These are phyloP conservation scores for Hirtodrosophila confusa DNA, from an alignment of 2,888 invertebrate genomes.

Conservation along the genomic window DNA sequence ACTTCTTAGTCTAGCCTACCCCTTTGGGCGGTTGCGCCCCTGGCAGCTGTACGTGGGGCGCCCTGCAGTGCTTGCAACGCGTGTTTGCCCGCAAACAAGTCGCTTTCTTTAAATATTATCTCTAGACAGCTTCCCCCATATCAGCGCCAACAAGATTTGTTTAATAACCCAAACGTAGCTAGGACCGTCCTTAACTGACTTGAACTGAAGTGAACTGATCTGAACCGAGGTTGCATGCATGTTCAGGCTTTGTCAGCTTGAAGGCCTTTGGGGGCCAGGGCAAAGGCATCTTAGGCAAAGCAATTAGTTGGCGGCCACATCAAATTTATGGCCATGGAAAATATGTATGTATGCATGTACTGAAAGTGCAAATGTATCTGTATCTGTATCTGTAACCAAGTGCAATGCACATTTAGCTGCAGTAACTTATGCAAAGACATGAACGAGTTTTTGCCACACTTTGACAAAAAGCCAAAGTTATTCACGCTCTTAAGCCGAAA, in stretches of 20 bases:
- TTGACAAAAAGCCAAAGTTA: too few relatives aligned
- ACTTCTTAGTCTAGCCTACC: background rate
- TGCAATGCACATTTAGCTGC: constrained; percentile 23
- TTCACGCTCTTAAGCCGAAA: constrained; percentile 12
- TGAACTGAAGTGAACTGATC: constrained; percentile 7
- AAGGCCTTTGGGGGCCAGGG: constrained; percentile 20
- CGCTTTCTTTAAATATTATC: constrained; percentile 53
- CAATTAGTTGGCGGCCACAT: constrained; percentile 10
- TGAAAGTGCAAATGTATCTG: background rate
- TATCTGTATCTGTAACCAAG: constrained; percentile 12
- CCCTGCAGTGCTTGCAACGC: constrained; percentile 18
- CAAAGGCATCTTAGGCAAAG: background rate
- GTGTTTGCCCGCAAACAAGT: constrained; percentile 19
- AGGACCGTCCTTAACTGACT: constrained; percentile 5
- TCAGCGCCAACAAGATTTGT: too few relatives aligned
- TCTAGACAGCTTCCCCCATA: constrained; percentile 13
- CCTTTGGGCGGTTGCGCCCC: constrained; percentile 4
- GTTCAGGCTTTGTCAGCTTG: background rate
- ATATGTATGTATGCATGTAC: constrained; percentile 14
- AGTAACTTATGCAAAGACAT: constrained; percentile 18
- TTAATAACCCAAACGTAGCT: background rate
- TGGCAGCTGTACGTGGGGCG: background rate
- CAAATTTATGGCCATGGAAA: constrained; percentile 7
- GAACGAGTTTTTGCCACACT: constrained; percentile 25
- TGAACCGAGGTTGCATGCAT: too few relatives aligned